These are phyloP conservation scores for Anneissia japonica DNA, from an alignment of 35 echinoderm and acorn worm species.

Conservation along the genomic window DNA sequence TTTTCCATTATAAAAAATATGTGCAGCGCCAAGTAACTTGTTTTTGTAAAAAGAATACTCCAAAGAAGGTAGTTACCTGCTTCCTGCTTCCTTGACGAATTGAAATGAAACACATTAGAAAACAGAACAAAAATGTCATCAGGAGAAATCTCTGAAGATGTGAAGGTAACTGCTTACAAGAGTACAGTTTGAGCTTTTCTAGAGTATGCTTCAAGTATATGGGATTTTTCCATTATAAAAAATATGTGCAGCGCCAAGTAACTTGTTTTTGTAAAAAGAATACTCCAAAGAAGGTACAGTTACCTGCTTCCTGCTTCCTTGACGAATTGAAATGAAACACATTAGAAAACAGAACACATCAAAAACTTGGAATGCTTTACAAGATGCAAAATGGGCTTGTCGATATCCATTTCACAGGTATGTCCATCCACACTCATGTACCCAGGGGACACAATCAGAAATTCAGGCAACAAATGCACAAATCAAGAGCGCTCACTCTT, in stretches of 20 bases:
- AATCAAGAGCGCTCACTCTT: no score
- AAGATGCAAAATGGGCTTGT: no score
- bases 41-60: background rate
- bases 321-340: background rate
- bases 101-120: background rate
- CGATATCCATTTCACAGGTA: no score
- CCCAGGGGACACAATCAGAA: no score
- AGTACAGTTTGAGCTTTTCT: no score
- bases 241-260: background rate
- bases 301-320: background rate
- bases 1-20: background rate
- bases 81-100: background rate
- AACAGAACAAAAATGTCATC: no score
- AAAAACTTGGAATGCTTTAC: no score
- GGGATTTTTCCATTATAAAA: background rate
- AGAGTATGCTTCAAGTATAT: no score
- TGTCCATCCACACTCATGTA: no score
- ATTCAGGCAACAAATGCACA: no score
- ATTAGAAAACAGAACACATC: background rate
- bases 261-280: background rate
- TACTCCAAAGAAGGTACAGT: constrained; percentile 7
- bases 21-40: background rate
- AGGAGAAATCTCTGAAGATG: no score
- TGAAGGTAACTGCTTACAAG: no score
- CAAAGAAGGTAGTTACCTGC: background rate